Evolutionary conservation across 2,797 vertebrate species (phyloP).

Genomic region (Enteromius anoplus): DNA sequence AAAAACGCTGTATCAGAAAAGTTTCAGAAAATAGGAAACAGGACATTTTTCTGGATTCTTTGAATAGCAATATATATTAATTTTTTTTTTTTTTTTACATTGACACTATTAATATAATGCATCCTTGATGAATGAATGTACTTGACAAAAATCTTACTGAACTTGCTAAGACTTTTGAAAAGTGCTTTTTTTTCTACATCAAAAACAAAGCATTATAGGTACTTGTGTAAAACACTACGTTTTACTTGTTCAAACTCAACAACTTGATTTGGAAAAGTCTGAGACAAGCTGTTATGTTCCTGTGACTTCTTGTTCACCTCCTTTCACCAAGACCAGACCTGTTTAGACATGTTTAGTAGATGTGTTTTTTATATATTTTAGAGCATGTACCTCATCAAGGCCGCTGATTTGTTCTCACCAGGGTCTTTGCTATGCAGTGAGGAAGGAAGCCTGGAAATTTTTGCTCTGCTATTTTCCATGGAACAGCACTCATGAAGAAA

Average conservation of each 20-base stretch:
- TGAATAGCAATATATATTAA: neutral
- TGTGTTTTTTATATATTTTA: neutral
- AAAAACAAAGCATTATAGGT: neutral
- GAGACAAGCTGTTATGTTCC: neutral
- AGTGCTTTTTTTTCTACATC: neutral
- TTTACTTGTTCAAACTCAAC: neutral
- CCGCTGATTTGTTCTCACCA: slow-evolving; percentile 58
- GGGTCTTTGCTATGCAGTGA: slow-evolving; percentile 89
- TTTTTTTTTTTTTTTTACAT: neutral
- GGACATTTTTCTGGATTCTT: neutral
- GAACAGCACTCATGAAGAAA: slow-evolving; percentile 89
- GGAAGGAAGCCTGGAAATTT: slow-evolving; percentile 95
- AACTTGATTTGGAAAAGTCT: neutral
- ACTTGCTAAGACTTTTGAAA: neutral
- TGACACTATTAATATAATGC: neutral
- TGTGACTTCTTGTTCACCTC: neutral
- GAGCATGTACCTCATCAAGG: neutral
- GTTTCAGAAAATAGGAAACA: neutral
- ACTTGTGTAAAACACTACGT: neutral
- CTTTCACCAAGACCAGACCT: neutral
- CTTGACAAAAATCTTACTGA: neutral
- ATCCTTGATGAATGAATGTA: neutral
- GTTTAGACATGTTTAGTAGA: neutral
- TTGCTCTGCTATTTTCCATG: slow-evolving; percentile 92
- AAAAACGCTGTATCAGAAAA: neutral